Evolutionary conservation across 2,797 vertebrate species (phyloP).

Genomic region (Sorex maritimensis): DNA sequence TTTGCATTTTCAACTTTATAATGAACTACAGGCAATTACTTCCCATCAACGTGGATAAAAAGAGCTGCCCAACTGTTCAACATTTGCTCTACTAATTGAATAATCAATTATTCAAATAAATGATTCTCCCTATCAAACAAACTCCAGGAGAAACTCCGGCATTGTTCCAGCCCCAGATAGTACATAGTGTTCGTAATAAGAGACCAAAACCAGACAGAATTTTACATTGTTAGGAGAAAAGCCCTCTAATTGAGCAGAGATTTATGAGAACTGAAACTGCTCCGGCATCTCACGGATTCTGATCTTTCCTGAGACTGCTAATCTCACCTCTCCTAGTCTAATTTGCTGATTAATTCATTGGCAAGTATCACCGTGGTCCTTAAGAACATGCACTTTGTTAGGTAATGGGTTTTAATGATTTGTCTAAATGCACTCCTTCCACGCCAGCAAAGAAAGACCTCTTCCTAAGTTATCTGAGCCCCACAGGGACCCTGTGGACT

Average conservation of each 20-base stretch:
- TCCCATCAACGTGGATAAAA: slow-evolving; percentile 83
- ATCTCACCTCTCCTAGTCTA: slow-evolving; percentile 76
- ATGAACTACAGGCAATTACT: slow-evolving; percentile 87
- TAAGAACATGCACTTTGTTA: slow-evolving; percentile 84
- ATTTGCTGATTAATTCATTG: slow-evolving; percentile 82
- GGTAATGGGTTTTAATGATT: slow-evolving; percentile 87
- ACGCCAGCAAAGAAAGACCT: slow-evolving; percentile 56
- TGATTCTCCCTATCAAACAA: slow-evolving; percentile 81
- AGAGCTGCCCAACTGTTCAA: slow-evolving; percentile 88
- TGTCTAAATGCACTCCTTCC: slow-evolving; percentile 78
- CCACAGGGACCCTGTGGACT: slow-evolving; percentile 59
- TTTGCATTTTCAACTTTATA: slow-evolving; percentile 84
- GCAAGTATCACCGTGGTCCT: slow-evolving; percentile 72
- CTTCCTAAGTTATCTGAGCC: slow-evolving; percentile 67
- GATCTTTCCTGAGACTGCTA: slow-evolving; percentile 68
- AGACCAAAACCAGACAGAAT: slow-evolving; percentile 64
- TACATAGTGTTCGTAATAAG: slow-evolving; percentile 21
- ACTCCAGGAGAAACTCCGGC: slow-evolving; percentile 61
- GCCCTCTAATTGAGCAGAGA: slow-evolving; percentile 61
- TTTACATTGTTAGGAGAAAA: slow-evolving; percentile 72
- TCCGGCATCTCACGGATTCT: slow-evolving; percentile 63
- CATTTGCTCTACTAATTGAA: slow-evolving; percentile 91
- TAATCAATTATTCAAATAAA: slow-evolving; percentile 91
- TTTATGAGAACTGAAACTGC: slow-evolving; percentile 65
- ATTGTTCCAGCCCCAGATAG: slow-evolving; percentile 13